A percentile compares a stretch with the other conserved stretches of the same genome.
Evolutionary conservation across 2,113 vertebrate species (phyloP).

Genomic region (Prionailurus bengalensis): DNA sequence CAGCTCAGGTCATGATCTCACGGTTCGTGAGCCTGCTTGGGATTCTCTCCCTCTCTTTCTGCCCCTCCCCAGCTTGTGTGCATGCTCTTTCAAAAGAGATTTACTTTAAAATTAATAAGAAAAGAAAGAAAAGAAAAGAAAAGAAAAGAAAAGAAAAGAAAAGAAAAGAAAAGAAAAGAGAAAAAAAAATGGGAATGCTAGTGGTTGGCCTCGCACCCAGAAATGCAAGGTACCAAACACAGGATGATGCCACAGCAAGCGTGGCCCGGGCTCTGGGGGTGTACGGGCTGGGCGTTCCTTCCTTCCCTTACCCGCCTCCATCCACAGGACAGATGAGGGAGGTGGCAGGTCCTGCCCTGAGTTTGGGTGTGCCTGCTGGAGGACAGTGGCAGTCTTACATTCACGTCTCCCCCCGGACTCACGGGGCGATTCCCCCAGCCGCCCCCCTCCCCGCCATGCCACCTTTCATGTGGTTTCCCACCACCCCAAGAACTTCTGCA

Average conservation of each 20-base stretch:
- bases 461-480: background rate
- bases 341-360: too few relatives aligned
- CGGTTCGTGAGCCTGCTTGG: too few relatives aligned
- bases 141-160: background rate
- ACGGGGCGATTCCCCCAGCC: background rate
- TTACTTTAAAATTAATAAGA: too few relatives aligned
- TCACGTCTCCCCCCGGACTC: background rate
- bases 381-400: background rate
- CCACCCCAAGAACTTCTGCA: background rate
- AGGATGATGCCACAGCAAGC: background rate
- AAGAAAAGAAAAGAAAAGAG: background rate
- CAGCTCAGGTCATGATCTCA: too few relatives aligned
- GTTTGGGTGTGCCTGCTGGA: background rate
- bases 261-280: background rate
- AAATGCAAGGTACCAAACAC: background rate
- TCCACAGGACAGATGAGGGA: background rate
- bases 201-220: background rate
- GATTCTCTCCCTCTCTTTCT: too few relatives aligned
- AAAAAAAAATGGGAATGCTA: background rate
- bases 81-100: too few relatives aligned
- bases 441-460: fast-evolving
- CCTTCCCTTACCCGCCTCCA: background rate
- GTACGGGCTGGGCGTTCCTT: too few relatives aligned
- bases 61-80: too few relatives aligned
- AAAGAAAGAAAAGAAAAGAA: background rate